These are phyloP conservation scores for Porites cylindrica DNA, from an alignment of 92 coral and sea anemone genomes.

Conservation along the genomic window DNA sequence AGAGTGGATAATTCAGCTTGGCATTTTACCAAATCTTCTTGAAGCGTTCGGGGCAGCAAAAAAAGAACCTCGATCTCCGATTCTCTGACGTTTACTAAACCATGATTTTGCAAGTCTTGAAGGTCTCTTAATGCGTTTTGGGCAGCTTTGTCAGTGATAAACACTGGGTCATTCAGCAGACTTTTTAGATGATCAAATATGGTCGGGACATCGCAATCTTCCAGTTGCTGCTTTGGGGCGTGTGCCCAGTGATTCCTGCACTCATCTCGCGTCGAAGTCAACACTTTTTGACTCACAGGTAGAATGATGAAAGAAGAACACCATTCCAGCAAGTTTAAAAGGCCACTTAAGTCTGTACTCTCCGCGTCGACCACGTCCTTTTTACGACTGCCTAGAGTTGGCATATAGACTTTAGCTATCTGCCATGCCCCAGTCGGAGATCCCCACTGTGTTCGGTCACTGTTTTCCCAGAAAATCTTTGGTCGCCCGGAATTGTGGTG, in stretches of 20 bases:
- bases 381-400: constrained; percentile 59
- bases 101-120: constrained; percentile 14
- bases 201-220: constrained; percentile 31
- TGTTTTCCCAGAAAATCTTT: constrained; percentile 73
- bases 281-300: neutral
- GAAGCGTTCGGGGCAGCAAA: neutral
- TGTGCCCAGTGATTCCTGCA: constrained; percentile 75
- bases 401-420: constrained; percentile 87
- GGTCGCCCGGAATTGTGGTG: constrained; percentile 59
- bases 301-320: constrained; percentile 50
- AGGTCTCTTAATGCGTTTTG: constrained; percentile 7
- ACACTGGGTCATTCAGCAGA: constrained; percentile 26
- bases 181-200: constrained; percentile 20
- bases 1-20: too few species aligned
- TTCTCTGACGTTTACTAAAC: constrained; percentile 10
- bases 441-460: constrained; percentile 77
- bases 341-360: constrained; percentile 76
- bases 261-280: neutral
- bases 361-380: constrained; percentile 39
- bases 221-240: constrained; percentile 73
- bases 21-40: neutral
- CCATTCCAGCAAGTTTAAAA: constrained; percentile 73
- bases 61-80: neutral
- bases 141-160: constrained; percentile 18
- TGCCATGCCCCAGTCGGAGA: constrained; percentile 88